A percentile compares a stretch with the other conserved stretches of the same genome.
These are phyloP conservation scores for Helicoverpa armigera DNA, from an alignment of 1,140 invertebrate genomes.

Conservation along the genomic window DNA sequence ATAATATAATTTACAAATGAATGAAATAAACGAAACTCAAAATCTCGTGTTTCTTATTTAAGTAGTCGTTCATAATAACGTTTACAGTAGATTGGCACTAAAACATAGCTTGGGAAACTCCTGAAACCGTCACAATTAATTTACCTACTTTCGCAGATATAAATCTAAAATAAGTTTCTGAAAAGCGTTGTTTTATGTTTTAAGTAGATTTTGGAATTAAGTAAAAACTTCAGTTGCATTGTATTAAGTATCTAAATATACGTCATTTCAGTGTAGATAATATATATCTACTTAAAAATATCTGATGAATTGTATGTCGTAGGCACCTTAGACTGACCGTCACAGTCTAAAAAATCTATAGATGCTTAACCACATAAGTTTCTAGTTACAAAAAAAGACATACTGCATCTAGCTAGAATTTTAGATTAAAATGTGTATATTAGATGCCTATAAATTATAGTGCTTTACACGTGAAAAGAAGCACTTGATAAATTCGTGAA, in stretches of 20 bases:
- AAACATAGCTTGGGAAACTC: constrained; percentile 24
- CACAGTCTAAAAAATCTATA: not conserved
- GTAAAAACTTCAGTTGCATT: constrained; percentile 1
- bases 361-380: not conserved
- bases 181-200: constrained; percentile 3
- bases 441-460: not conserved
- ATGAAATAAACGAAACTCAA: constrained; percentile 43
- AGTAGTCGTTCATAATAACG: constrained; percentile 33
- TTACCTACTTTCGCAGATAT: not conserved
- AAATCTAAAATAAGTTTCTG: not conserved
- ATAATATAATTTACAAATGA: constrained; percentile 31
- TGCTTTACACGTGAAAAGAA: not conserved
- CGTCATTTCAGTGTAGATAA: not conserved
- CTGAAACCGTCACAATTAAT: not conserved
- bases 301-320: not conserved
- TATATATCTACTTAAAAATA: not conserved
- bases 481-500: constrained; percentile 23
- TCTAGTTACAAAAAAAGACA: not conserved
- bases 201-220: not conserved
- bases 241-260: not conserved
- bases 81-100: constrained; percentile 27
- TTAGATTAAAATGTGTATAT: not conserved
- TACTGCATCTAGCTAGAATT: not conserved
- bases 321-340: constrained; percentile 15
- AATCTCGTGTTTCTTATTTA: constrained; percentile 47